Conservation (phyloP, 1,140 invertebrate genomes). For the Plectus sambesii region DNA sequence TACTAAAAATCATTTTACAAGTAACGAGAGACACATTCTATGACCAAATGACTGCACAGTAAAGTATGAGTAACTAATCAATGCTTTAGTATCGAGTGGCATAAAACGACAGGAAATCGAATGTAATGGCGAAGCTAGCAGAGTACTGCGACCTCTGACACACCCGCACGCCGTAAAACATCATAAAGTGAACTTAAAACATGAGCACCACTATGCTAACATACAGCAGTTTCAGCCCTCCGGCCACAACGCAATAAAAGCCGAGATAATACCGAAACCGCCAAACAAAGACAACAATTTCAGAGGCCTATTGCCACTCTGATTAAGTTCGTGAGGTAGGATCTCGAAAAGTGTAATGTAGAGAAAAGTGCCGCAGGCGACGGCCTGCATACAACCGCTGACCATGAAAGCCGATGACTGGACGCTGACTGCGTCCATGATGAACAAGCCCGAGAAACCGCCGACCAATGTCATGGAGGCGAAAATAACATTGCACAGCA, state of each 20-base stretch:
- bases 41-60: too few species aligned
- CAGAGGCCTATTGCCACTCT: slow-evolving; percentile 46
- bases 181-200: too few species aligned
- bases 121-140: too few species aligned
- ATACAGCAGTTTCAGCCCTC: slow-evolving; percentile 10
- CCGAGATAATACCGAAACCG: slow-evolving; percentile 47
- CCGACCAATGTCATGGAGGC: slow-evolving; percentile 59
- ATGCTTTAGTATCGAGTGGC: too few species aligned
- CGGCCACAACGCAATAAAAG: slow-evolving; percentile 40
- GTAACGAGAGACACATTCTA: too few species aligned
- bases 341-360: slow-evolving; percentile 87
- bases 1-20: too few species aligned
- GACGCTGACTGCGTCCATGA: slow-evolving; percentile 30
- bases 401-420: slow-evolving; percentile 13
- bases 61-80: too few species aligned
- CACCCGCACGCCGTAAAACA: too few species aligned
- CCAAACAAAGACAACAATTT: slow-evolving; percentile 52
- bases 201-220: too few species aligned
- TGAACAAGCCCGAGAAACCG: slow-evolving; percentile 33
- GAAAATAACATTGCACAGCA: slow-evolving; percentile 55
- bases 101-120: too few species aligned
- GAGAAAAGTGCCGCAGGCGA: slow-evolving; percentile 78
- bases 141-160: too few species aligned
- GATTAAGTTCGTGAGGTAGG: slow-evolving; percentile 54
- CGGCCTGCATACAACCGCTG: slow-evolving; percentile 49